Percentiles rank a stretch among this genome's conserved stretches.
phyloP scores from a whole-genome alignment of 2,888 invertebrate genomes.

The Rhagonycha lutea region DNA sequence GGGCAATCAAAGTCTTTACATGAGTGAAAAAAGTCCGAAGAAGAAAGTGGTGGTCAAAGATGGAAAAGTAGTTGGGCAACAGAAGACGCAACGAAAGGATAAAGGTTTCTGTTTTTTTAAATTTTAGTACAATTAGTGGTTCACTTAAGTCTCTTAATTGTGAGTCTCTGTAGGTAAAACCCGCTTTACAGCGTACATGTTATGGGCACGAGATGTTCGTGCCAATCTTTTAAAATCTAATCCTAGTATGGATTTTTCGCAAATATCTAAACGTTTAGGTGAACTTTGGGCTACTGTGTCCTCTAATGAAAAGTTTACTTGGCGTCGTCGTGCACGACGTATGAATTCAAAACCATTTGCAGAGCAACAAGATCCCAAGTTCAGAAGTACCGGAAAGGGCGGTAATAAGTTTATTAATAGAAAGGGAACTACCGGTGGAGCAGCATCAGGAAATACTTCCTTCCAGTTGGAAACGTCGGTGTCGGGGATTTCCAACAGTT shows the following conservation, averaged over 20 bases:
- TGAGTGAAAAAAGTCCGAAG: constrained; percentile 79
- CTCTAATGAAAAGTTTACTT: constrained; percentile 68
- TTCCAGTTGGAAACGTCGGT: constrained; percentile 52
- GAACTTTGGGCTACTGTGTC: constrained; percentile 87
- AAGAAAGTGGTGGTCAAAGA: constrained; percentile 73
- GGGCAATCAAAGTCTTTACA: constrained; percentile 66
- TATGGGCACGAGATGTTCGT: constrained; percentile 86
- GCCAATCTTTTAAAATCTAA: constrained; percentile 72
- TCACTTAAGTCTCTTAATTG: constrained; percentile 6
- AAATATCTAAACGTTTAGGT: constrained; percentile 81
- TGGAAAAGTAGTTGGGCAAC: constrained; percentile 69
- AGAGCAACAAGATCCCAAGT: constrained; percentile 29
- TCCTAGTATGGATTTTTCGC: constrained; percentile 82
- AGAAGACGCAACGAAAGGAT: constrained; percentile 70
- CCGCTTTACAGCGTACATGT: constrained; percentile 85
- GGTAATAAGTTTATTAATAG: constrained; percentile 56
- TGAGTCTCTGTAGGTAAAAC: constrained; percentile 60
- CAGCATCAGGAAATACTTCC: constrained; percentile 19
- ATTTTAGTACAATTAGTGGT: neutral
- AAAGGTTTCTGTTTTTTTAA: constrained; percentile 39
- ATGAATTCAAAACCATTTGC: constrained; percentile 40
- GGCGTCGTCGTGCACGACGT: constrained; percentile 83
- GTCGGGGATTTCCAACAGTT: constrained; percentile 45
- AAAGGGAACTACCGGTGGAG: constrained; percentile 34
- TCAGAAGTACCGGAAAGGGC: constrained; percentile 20